These are phyloP conservation scores for Plestiodon gilberti DNA, from an alignment of 2,113 vertebrate species.

Conservation along the genomic window DNA sequence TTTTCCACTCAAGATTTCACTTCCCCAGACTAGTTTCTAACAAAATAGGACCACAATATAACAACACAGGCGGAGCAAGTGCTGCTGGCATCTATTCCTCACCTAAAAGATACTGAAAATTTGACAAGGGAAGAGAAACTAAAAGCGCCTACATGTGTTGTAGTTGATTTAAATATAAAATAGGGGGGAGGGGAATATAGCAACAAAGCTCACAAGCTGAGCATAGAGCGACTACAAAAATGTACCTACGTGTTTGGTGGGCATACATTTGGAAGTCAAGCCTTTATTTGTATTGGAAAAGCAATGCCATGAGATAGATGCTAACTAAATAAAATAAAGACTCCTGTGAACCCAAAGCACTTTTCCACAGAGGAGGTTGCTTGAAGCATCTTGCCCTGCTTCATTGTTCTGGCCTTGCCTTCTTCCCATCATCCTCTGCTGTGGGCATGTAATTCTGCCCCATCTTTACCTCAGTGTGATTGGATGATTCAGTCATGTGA, in stretches of 20 bases:
- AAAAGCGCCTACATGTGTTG: slow-evolving; percentile 58
- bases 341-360: neutral
- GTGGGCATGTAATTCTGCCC: neutral
- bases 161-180: too few relatives aligned
- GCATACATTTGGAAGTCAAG: neutral
- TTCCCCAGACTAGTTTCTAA: neutral
- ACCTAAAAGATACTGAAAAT: neutral
- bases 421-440: neutral
- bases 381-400: neutral
- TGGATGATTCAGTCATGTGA: neutral
- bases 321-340: neutral
- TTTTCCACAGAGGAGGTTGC: neutral
- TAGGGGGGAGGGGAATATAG: slow-evolving; percentile 61
- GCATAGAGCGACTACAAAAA: neutral
- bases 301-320: neutral
- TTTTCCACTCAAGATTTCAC: neutral
- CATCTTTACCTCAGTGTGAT: neutral
- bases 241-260: neutral
- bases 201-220: slow-evolving; percentile 46
- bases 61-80: neutral
- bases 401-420: neutral
- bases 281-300: neutral
- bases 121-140: slow-evolving; percentile 69
- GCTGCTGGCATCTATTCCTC: too few relatives aligned
- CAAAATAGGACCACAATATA: neutral